Conservation (phyloP, 30 jellyfish, hydroid and myxozoan species). For the Aurelia sp. region DNA sequence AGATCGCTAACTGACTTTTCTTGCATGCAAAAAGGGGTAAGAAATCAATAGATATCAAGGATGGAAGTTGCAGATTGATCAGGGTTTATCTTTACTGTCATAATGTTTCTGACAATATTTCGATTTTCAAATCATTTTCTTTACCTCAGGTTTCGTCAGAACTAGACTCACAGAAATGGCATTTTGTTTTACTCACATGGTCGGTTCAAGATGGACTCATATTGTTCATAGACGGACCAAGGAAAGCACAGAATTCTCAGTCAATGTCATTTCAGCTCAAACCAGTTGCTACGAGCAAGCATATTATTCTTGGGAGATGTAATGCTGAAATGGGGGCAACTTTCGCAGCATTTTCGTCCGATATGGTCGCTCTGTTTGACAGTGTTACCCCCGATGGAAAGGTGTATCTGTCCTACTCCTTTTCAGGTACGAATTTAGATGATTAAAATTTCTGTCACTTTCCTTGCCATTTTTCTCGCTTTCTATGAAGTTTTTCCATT, state of each 20-base stretch:
- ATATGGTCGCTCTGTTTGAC: slow-evolving; percentile 87
- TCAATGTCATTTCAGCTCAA: slow-evolving; percentile 46
- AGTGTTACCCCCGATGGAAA: slow-evolving; percentile 84
- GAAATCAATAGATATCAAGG: not conserved
- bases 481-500: too few relatives aligned
- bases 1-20: too few relatives aligned
- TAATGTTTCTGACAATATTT: too few relatives aligned
- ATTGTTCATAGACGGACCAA: slow-evolving; percentile 88
- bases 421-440: slow-evolving; percentile 67
- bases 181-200: slow-evolving; percentile 88
- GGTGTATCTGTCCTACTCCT: slow-evolving; percentile 73
- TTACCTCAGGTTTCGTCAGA: slow-evolving; percentile 54
- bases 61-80: not conserved
- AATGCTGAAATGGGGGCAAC: slow-evolving; percentile 60
- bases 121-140: not conserved
- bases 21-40: too few relatives aligned
- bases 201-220: slow-evolving; percentile 61
- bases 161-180: slow-evolving; percentile 71
- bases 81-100: not conserved
- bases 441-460: not conserved
- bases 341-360: slow-evolving; percentile 68
- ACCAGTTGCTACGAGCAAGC: slow-evolving; percentile 65
- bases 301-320: slow-evolving; percentile 76
- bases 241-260: slow-evolving; percentile 50
- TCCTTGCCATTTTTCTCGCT: too few relatives aligned